Evolutionary conservation across 30 jellyfish, hydroid and myxozoan species (phyloP), one percentile per base, ranked within the genome.

Genomic region (Chironex yamaguchii): DNA sequence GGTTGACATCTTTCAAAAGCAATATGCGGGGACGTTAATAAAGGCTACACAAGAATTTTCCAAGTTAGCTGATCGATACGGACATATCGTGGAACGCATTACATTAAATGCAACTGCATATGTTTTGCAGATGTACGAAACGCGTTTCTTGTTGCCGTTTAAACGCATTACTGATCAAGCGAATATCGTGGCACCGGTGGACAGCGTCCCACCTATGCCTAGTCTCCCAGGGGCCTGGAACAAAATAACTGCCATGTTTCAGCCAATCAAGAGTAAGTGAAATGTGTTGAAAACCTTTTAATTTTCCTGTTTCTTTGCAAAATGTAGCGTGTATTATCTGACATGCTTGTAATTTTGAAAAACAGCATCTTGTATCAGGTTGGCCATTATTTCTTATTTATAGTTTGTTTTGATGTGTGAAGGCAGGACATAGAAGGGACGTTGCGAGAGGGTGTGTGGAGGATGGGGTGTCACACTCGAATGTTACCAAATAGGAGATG

Each of bases 181-280:
- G 48, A 51, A 85, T 3, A 85, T 85, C 2, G 89, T 89, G 13
- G 70, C 84, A 0, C 96, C 96, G 0, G 96, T 82, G 0, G 96
- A 85, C 26, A 62, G 63, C 14, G 74, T 85, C 73, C 84, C 58
- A 6, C 58, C 58, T 6, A 42, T 42, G 58, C 58, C 58, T 6
- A 42, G 13, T 42, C 17, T 42, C 17, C 58, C 58, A 42, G 13
- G 58, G 17, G 58, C 58, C 9, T 42, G 58, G 58, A 17, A 17
- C n/a, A 54, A 82, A 70, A 64, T 25, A 36, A 74, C 25, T 29
- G 23, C 31, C 0, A 54, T 86, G 23, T 86, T 86, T 42, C 22
- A 35, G 64, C 96, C 96, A 29, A 3, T 86, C 9, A 34, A 93
- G 13, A 33, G 96, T 86, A 51, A 84, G 94, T 72, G 1, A 21